These are phyloP conservation scores for Lucinisca nassula DNA, from an alignment of 2,888 invertebrate species.

Conservation along the genomic window DNA sequence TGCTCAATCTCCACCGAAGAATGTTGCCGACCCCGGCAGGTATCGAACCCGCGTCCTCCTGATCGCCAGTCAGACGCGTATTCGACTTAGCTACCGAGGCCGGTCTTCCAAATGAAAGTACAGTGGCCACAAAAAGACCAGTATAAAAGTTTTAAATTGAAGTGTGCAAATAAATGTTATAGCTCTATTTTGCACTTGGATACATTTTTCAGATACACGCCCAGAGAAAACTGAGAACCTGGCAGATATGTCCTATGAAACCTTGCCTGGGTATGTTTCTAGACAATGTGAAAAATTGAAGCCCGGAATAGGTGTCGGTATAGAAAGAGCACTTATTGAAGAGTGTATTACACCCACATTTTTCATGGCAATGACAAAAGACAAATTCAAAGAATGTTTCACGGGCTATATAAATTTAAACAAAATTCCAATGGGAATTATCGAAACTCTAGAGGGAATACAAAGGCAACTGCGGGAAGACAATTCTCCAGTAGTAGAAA, in stretches of 20 bases:
- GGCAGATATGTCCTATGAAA: not conserved
- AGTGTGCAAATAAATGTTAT: no score
- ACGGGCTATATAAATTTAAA: conserved; percentile 5
- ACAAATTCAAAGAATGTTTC: conserved; percentile 25
- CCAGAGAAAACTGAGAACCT: not conserved
- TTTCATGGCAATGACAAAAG: conserved; percentile 28
- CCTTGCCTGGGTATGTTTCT: conserved; percentile 13
- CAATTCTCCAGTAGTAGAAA: not conserved
- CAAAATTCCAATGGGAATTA: conserved; percentile 24
- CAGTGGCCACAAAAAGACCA: no score
- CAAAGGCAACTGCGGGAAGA: not conserved
- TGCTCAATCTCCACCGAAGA: no score
- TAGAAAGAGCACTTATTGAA: conserved; percentile 19
- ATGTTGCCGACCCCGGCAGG: no score
- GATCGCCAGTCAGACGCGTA: no score
- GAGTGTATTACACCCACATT: conserved; percentile 39
- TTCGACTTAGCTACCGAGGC: no score
- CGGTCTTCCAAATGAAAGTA: no score
- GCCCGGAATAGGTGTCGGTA: not conserved
- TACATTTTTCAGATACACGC: not conserved
- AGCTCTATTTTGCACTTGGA: no score
- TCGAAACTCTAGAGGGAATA: not conserved
- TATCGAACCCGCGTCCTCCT: no score
- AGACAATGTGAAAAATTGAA: not conserved
- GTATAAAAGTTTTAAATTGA: no score